Base-by-base conservation (phyloP, 2,888 invertebrate genomes). In the Dusona sp. region DNA sequence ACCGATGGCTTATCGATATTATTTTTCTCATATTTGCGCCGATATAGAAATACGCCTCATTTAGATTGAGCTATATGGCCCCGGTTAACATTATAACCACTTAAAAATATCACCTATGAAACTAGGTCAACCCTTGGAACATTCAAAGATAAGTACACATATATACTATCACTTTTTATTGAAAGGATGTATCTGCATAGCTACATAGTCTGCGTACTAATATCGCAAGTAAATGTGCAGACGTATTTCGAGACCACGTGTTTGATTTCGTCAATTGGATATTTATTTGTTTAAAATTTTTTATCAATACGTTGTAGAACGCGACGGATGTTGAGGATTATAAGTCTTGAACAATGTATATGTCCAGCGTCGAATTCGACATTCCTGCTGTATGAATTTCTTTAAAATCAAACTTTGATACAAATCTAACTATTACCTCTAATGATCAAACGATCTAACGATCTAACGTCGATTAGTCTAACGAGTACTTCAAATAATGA, bases 1-100 rank as follows among this genome's bases (percentile, higher is more conserved):
- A 25, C 7, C 16, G 36, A 74, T 64, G 19, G 70, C 19, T 54
- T 64, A 38, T 9, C 22, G 3, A 36, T 65, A 61, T 78, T 78
- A 51, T 48, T 67, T 42, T 74, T 29, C 3, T 48, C 45, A 48
- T 25, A 45, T 77, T 65, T 33, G 13, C 33, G 13, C 33, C 29
- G 1, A 64, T n/a, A 22, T 6, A 36, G 64, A 13, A 77, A 65
- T 22, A 33, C 25, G 9, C n/a, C 61, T 61, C 57, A 38, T 61
- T 74, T 57, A 16, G 11, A 38, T 54, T 38, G 2, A 54, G 22
- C 36, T 57, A 22, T 29, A 22, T 16, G n/a, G 4, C 2, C 36
- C 11, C n/a, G 29, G 48, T 70, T 25, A n/a, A 54, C 33, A 11
- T n/a, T 36, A 54, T 6, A 19, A 29, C 48, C 48, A n/a, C 29